Base-by-base conservation (phyloP, 2,797 vertebrate genomes). In the Lindbergichthys nudifrons region DNA sequence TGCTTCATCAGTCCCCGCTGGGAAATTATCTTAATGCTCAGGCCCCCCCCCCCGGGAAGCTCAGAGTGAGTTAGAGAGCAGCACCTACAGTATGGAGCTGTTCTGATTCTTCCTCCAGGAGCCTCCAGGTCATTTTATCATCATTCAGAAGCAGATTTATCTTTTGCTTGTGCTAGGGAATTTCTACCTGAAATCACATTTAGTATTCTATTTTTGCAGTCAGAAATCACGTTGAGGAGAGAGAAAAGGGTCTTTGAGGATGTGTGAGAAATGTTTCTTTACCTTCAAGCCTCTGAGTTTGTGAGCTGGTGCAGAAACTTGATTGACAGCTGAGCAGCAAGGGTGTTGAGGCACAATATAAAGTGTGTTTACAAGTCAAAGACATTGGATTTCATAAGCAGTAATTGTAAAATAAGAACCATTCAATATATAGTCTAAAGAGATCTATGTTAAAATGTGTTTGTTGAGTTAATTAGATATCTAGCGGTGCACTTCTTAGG, bases 1-100 rank as follows among this genome's bases (percentile, higher is more conserved):
- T 77, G 65, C 68, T 83, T 84, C 57, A 88, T 91, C 75, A 75
- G 57, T 69, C 62, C 75, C 77, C 51, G 69, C 23, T 23, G 79
- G 84, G 78, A 86, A n/a, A 68, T 46, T 79, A 23, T 75, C 39
- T 59, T 76, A 73, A 75, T 83, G 46, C 59, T 73, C 42, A 42
- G 45, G 43, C 19, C n/a, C 21, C 21, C 21, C n/a, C 23, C 80
- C 80, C 23, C 46, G 16, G 71, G 73, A 75, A 72, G 45, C 60
- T 57, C 16, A 11, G 39, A 70, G 51, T 68, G 72, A 69, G 54
- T 83, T 61, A 61, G 39, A 75, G 79, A 77, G 75, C n/a, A 75
- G 52, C 47, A 70, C 43, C 47, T 61, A 67, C 65, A 59, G 36
- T 8, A 12, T 32, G 36, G 18, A 73, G 32, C 10, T 48, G 56